A percentile compares a stretch with the other conserved stretches of the same genome.
phyloP scores from a whole-genome alignment of 2,888 invertebrate genomes.

The Smittia aterrima region DNA sequence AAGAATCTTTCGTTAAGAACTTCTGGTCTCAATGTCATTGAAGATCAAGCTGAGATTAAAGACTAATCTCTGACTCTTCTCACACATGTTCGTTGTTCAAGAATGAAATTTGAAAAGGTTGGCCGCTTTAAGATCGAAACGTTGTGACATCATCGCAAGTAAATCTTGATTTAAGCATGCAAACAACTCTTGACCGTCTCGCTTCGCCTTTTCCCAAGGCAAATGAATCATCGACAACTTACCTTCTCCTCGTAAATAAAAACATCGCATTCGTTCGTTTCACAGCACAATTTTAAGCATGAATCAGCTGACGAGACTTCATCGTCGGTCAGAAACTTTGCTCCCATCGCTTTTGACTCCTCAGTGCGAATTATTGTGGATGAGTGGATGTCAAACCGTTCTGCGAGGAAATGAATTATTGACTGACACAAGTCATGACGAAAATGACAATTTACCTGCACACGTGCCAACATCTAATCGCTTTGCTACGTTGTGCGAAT shows the following conservation, averaged over 20 bases:
- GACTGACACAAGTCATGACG: not conserved
- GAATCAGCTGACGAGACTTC: conserved; percentile 78
- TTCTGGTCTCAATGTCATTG: not conserved
- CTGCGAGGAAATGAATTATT: conserved; percentile 44
- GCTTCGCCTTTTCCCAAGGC: not conserved
- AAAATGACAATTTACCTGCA: conserved; percentile 47
- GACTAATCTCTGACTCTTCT: too few species aligned
- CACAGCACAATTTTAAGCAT: conserved; percentile 83
- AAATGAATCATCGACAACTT: conserved; percentile 41
- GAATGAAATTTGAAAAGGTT: too few species aligned
- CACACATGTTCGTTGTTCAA: too few species aligned
- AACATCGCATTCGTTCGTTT: conserved; percentile 82
- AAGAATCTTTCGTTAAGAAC: too few species aligned
- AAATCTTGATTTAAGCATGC: too few species aligned
- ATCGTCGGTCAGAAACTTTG: conserved; percentile 81
- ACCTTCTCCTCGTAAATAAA: conserved; percentile 92
- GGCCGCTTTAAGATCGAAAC: too few species aligned
- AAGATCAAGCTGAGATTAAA: too few species aligned
- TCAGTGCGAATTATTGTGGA: conserved; percentile 89
- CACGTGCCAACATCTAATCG: conserved; percentile 53
- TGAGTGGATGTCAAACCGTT: conserved; percentile 74
- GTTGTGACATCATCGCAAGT: too few species aligned
- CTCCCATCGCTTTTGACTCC: conserved; percentile 84
- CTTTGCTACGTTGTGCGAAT: conserved; percentile 49
- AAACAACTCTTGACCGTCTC: too few species aligned